phyloP scores from a whole-genome alignment of 2,888 invertebrate genomes.

The Autographa gamma region DNA sequence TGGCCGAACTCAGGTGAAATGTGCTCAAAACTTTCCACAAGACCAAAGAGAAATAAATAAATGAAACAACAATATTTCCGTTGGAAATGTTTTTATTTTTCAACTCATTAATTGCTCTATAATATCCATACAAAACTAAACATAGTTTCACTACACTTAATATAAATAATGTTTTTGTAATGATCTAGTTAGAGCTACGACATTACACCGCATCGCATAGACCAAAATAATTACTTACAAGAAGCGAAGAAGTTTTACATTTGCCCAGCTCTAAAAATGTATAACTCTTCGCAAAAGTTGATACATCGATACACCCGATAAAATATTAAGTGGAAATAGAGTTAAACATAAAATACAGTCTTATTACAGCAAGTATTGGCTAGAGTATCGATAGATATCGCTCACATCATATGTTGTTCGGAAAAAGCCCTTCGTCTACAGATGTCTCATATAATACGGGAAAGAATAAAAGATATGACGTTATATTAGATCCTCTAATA shows the following conservation, averaged over 20 bases:
- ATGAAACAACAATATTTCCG: constrained; percentile 64
- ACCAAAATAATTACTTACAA: constrained; percentile 55
- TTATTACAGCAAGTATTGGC: constrained; percentile 70
- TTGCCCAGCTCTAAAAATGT: constrained; percentile 87
- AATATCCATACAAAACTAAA: constrained; percentile 86
- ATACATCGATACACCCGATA: constrained; percentile 28
- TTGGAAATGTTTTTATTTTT: constrained; percentile 85
- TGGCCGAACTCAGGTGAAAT: background rate
- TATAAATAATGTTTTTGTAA: constrained; percentile 70
- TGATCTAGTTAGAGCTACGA: constrained; percentile 62
- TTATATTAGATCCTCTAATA: constrained; percentile 48
- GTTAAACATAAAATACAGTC: constrained; percentile 67
- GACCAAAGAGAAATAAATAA: constrained; percentile 2
- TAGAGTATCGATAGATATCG: constrained; percentile 63
- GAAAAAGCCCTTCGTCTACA: constrained; percentile 46
- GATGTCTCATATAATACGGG: constrained; percentile 53
- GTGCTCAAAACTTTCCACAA: background rate
- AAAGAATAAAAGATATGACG: constrained; percentile 34
- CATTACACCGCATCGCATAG: constrained; percentile 54
- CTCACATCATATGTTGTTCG: constrained; percentile 39
- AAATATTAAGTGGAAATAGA: constrained; percentile 44
- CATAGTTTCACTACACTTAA: constrained; percentile 80
- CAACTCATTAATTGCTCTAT: constrained; percentile 85
- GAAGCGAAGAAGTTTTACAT: constrained; percentile 82
- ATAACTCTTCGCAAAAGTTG: constrained; percentile 77